These are phyloP conservation scores for Xenops minutus DNA, from an alignment of 2,797 vertebrate species.

Conservation along the genomic window DNA sequence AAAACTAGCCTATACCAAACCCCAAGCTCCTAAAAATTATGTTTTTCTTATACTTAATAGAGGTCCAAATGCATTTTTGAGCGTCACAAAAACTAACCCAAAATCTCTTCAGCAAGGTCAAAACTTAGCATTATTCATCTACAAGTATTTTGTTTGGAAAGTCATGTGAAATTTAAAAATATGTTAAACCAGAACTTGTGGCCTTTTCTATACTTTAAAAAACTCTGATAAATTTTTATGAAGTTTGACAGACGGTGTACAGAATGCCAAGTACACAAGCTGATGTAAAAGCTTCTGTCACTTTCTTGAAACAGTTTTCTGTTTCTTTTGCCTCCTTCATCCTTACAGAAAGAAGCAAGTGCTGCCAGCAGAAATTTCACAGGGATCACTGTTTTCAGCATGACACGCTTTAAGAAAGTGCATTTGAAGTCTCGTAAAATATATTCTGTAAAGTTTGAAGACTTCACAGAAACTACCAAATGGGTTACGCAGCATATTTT, in stretches of 20 bases:
- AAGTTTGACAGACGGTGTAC: neutral
- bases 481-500: neutral
- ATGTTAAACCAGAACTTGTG: neutral
- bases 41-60: neutral
- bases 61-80: neutral
- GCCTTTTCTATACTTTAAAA: neutral
- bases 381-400: neutral
- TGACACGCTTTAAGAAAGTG: neutral
- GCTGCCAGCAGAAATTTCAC: neutral
- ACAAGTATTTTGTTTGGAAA: neutral
- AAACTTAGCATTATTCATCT: neutral
- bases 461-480: neutral
- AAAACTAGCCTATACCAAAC: neutral
- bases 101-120: neutral
- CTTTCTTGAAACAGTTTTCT: neutral
- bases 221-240: neutral
- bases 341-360: neutral
- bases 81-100: neutral
- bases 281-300: neutral
- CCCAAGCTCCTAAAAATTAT: neutral
- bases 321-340: neutral
- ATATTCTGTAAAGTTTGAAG: neutral
- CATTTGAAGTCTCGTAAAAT: neutral
- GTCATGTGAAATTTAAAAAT: neutral
- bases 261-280: neutral